Percentiles rank a stretch among this genome's conserved stretches.
Conservation (phyloP, 2,797 vertebrate species). For the Melanotaenia maccullochi region DNA sequence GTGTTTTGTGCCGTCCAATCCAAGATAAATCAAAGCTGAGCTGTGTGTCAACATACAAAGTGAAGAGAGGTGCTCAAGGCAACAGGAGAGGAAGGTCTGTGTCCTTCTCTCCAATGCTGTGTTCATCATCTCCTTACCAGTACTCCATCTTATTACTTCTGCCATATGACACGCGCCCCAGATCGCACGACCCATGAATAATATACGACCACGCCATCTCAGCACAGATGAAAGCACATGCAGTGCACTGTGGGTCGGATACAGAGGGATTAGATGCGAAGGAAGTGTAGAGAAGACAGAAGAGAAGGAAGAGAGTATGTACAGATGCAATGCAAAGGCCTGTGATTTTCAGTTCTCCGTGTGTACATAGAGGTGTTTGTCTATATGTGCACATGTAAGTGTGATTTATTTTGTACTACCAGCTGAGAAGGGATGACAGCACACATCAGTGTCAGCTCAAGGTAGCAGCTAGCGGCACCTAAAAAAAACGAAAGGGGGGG, state of each 20-base stretch:
- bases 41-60: constrained; percentile 49
- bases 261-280: constrained; percentile 64
- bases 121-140: constrained; percentile 78
- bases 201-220: constrained; percentile 85
- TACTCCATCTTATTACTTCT: constrained; percentile 85
- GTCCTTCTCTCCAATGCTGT: constrained; percentile 58
- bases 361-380: constrained; percentile 23
- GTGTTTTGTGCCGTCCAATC: constrained; percentile 49
- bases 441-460: constrained; percentile 87
- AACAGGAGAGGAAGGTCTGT: constrained; percentile 56
- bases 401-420: constrained; percentile 75
- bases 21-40: constrained; percentile 66
- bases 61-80: constrained; percentile 41
- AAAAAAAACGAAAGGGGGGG: constrained; percentile 70
- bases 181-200: constrained; percentile 85
- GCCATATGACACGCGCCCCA: constrained; percentile 82
- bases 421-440: constrained; percentile 89
- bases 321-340: constrained; percentile 78
- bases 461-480: constrained; percentile 88
- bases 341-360: constrained; percentile 55
- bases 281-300: constrained; percentile 47
- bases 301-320: constrained; percentile 59
- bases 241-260: constrained; percentile 79
- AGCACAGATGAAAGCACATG: constrained; percentile 84
- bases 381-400: constrained; percentile 36